Percentiles rank a stretch among this genome's conserved stretches.
Conservation (phyloP, 2,888 invertebrate genomes). For the Plemyria rubiginata region DNA sequence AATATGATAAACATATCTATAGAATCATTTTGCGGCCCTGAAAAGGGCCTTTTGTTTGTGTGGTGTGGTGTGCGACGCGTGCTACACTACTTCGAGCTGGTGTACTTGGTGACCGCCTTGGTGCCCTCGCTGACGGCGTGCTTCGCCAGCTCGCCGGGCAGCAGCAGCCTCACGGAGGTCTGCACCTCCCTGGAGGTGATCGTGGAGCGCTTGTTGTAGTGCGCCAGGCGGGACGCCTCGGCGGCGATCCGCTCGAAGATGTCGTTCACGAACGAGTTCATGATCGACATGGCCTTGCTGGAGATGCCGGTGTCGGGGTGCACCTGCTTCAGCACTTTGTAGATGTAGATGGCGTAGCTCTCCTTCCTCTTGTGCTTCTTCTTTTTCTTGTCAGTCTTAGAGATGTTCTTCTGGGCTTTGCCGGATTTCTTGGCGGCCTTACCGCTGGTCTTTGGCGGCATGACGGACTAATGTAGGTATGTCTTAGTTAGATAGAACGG, state of each 20-base stretch:
- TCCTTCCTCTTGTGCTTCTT: slow-evolving; percentile 76
- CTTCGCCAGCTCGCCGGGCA: background rate
- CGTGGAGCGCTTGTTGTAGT: slow-evolving; percentile 87
- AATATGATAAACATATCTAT: background rate
- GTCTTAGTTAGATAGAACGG: too few relatives aligned
- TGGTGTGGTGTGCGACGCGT: too few relatives aligned
- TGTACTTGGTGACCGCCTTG: background rate
- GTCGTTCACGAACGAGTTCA: slow-evolving; percentile 32
- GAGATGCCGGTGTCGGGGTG: slow-evolving; percentile 84
- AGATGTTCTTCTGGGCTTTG: background rate
- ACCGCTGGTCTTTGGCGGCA: background rate
- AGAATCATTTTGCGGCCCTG: slow-evolving; percentile 9
- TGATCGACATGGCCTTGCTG: slow-evolving; percentile 87
- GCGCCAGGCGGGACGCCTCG: slow-evolving; percentile 86
- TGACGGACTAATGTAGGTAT: background rate
- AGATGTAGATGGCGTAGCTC: slow-evolving; percentile 85
- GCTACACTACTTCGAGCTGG: background rate
- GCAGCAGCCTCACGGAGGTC: background rate
- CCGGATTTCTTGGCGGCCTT: slow-evolving; percentile 1
- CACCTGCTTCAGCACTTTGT: slow-evolving; percentile 88
- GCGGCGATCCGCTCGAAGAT: slow-evolving; percentile 81
- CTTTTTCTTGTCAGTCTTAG: slow-evolving; percentile 80
- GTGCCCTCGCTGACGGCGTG: background rate
- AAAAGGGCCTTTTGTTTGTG: slow-evolving; percentile 18
- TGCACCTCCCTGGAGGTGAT: slow-evolving; percentile 79